phyloP scores from a whole-genome alignment of 2,888 invertebrate genomes.

The Pachycephus smyrnensis region DNA sequence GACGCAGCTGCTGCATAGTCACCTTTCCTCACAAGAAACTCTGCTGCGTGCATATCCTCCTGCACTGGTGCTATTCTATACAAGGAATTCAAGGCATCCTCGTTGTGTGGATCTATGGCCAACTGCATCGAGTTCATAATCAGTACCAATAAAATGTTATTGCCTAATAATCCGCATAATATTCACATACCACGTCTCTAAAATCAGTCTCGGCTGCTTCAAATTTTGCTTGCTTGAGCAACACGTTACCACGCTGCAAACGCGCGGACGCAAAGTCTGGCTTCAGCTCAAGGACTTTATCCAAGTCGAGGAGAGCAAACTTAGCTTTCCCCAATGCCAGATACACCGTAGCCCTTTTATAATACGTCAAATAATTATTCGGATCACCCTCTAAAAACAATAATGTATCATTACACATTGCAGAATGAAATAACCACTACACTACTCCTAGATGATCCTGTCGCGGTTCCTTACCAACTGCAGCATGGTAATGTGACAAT shows the following conservation, averaged over 20 bases:
- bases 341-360: constrained; percentile 95
- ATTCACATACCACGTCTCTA: constrained; percentile 81
- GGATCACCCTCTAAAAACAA: constrained; percentile 87
- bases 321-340: constrained; percentile 96
- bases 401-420: not conserved
- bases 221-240: constrained; percentile 90
- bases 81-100: constrained; percentile 77
- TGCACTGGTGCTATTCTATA: constrained; percentile 76
- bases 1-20: constrained; percentile 73
- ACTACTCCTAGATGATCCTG: not conserved
- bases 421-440: not conserved
- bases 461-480: constrained; percentile 80
- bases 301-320: constrained; percentile 94
- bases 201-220: constrained; percentile 86
- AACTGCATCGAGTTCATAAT: constrained; percentile 67
- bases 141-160: not conserved
- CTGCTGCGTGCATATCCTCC: constrained; percentile 75
- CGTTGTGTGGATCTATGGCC: constrained; percentile 79
- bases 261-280: constrained; percentile 94
- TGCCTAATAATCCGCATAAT: constrained; percentile 7
- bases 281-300: constrained; percentile 91
- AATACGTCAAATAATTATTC: constrained; percentile 94
- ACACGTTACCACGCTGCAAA: constrained; percentile 85
- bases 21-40: constrained; percentile 72
- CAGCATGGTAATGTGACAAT: constrained; percentile 96